Evolutionary conservation across 2,888 invertebrate species (phyloP).

Genomic region (Ligdia adustata): DNA sequence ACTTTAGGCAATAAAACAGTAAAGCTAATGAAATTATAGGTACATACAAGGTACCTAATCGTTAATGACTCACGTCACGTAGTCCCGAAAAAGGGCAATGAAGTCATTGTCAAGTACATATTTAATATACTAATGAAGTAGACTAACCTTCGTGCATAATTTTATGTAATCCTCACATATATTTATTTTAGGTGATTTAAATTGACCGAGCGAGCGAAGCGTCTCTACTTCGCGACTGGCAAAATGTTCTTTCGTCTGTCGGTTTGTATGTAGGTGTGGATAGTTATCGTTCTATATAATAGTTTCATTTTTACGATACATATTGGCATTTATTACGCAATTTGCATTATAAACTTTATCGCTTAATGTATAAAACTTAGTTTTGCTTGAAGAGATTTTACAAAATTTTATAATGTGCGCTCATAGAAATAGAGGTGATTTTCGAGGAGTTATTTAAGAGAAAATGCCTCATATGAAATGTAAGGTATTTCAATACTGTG

Average conservation of each 20-base stretch:
- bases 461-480: constrained; percentile 31
- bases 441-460: constrained; percentile 5
- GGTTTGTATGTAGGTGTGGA: too few species aligned
- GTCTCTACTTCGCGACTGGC: too few species aligned
- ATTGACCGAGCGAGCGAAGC: too few species aligned
- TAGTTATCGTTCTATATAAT: too few species aligned
- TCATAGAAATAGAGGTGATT: neutral
- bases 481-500: constrained; percentile 50
- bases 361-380: neutral
- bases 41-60: neutral
- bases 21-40: too few species aligned
- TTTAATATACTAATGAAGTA: constrained; percentile 13
- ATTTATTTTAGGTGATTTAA: too few species aligned
- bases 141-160: neutral
- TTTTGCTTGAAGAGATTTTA: neutral
- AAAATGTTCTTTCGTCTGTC: too few species aligned
- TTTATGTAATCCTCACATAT: constrained; percentile 2
- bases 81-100: constrained; percentile 4
- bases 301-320: too few species aligned
- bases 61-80: constrained; percentile 1
- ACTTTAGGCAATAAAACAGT: too few species aligned
- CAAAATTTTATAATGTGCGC: neutral
- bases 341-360: neutral
- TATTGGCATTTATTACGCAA: too few species aligned
- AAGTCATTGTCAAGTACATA: neutral